These are phyloP conservation scores for Catostomus latipinnis DNA, from an alignment of 2,797 vertebrate genomes.

Conservation along the genomic window DNA sequence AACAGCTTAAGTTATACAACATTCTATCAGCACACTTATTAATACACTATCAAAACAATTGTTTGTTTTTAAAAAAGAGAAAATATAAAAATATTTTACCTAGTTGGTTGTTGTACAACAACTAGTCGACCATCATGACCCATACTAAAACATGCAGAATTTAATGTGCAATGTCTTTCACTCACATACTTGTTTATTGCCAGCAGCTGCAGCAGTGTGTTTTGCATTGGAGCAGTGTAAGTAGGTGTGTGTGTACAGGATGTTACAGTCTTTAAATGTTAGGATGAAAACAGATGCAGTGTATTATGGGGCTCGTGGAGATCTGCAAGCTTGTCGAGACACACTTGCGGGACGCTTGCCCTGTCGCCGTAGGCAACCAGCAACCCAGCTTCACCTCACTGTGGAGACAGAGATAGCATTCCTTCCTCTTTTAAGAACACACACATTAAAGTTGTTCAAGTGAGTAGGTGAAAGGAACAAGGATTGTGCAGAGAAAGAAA, in stretches of 20 bases:
- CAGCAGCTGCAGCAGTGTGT: not conserved
- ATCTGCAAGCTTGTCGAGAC: conserved; percentile 72
- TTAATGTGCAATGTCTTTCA: conserved; percentile 7
- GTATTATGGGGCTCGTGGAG: conserved; percentile 54
- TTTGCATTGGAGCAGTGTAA: not conserved
- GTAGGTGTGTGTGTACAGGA: conserved; percentile 64
- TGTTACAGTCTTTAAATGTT: conserved; percentile 67
- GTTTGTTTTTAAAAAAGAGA: too few species aligned
- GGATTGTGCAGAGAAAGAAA: conserved; percentile 25
- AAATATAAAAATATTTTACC: too few species aligned
- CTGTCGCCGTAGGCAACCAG: conserved; percentile 67
- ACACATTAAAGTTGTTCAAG: not conserved
- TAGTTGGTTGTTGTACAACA: too few species aligned
- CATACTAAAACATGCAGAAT: not conserved
- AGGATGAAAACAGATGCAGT: conserved; percentile 63
- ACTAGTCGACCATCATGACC: too few species aligned
- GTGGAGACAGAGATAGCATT: conserved; percentile 62
- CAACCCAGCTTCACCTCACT: conserved; percentile 69
- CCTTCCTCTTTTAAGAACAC: conserved; percentile 65
- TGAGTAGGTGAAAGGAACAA: conserved; percentile 35
- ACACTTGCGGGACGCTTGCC: conserved; percentile 65
- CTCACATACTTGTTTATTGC: not conserved
- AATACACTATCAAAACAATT: too few species aligned
- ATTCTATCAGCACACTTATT: too few species aligned
- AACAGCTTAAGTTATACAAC: too few species aligned